These are phyloP conservation scores for Steinernema carpocapsae DNA, from an alignment of 2,888 invertebrate species.

Conservation along the genomic window DNA sequence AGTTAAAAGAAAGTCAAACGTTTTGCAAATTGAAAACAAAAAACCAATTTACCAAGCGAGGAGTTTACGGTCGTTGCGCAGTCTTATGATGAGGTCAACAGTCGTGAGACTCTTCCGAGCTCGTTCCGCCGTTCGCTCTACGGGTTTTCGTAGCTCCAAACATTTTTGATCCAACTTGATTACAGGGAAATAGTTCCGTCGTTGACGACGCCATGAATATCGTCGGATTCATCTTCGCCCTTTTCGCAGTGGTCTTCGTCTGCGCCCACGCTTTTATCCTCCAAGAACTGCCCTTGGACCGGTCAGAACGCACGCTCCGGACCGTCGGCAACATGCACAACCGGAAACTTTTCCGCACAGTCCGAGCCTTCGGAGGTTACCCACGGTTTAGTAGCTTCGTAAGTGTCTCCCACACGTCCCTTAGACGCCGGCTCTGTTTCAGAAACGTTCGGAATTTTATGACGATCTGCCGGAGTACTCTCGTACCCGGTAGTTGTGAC, in stretches of 20 bases:
- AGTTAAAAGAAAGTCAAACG: constrained; percentile 20
- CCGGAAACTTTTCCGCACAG: constrained; percentile 8
- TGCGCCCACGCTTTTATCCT: constrained; percentile 28
- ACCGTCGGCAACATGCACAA: constrained; percentile 9
- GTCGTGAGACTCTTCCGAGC: not conserved
- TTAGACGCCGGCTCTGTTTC: not conserved
- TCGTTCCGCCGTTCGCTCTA: too few species aligned
- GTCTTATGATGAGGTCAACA: constrained; percentile 10
- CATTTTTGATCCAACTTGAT: not conserved
- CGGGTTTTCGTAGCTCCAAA: not conserved
- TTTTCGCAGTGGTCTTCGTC: not conserved
- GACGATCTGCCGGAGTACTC: constrained; percentile 31
- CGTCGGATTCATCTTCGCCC: constrained; percentile 1
- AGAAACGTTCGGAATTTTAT: constrained; percentile 11
- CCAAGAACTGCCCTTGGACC: constrained; percentile 18
- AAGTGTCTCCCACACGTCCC: not conserved
- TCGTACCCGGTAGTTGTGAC: not conserved
- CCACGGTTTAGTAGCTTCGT: not conserved
- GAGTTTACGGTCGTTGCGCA: constrained; percentile 27
- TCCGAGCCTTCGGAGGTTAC: not conserved
- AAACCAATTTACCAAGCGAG: constrained; percentile 22
- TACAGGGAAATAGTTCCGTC: constrained; percentile 1
- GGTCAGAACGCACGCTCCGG: constrained; percentile 19
- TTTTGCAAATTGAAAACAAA: constrained; percentile 33
- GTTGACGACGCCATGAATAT: constrained; percentile 7